Evolutionary conservation across 2,113 vertebrate species (phyloP).

Genomic region (Rhodinocichla rosea): DNA sequence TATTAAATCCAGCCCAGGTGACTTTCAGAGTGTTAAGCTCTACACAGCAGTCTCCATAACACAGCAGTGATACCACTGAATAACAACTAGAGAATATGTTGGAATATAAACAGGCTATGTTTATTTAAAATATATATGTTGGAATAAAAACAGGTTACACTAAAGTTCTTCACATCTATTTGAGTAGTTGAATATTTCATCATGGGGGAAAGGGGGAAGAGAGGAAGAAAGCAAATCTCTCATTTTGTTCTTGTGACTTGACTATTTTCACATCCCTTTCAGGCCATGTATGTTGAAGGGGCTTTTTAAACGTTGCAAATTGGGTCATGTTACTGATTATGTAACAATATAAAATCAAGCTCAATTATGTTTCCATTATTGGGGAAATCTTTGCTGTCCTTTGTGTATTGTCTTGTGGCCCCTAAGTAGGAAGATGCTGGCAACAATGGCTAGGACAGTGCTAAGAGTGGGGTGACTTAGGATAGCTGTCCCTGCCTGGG

Average conservation of each 20-base stretch:
- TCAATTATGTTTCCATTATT: neutral
- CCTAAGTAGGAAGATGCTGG: neutral
- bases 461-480: neutral
- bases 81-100: neutral
- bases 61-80: neutral
- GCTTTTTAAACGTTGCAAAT: neutral
- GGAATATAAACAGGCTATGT: neutral
- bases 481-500: neutral
- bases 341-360: neutral
- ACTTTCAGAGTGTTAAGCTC: neutral
- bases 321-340: neutral
- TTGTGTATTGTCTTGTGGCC: neutral
- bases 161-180: neutral
- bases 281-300: neutral
- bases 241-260: neutral
- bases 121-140: neutral
- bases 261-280: neutral
- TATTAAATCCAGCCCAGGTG: neutral
- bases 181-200: neutral
- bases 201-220: rapidly evolving
- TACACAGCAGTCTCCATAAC: neutral
- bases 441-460: neutral
- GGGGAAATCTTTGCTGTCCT: neutral
- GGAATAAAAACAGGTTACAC: neutral
- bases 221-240: neutral